These are phyloP conservation scores for Paraplagusia blochii DNA, from an alignment of 2,113 vertebrate genomes.

Conservation along the genomic window DNA sequence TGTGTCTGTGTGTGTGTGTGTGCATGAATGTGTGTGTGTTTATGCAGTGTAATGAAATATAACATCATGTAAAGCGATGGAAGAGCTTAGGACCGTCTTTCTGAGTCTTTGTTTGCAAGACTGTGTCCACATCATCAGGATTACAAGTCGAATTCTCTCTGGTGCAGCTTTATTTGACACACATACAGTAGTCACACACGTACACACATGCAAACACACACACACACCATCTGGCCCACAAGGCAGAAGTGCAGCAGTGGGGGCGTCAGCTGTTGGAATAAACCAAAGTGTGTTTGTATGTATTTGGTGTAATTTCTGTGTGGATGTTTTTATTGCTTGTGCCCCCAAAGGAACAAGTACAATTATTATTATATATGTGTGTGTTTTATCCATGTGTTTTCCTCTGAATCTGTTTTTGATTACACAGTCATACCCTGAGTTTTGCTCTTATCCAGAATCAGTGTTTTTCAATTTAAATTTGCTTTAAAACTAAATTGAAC, in stretches of 20 bases:
- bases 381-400: background rate
- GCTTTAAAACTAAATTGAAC: too few relatives aligned
- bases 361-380: constrained; percentile 2
- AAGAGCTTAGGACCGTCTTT: constrained; percentile 8
- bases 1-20: constrained; percentile 4
- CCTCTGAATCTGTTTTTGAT: background rate
- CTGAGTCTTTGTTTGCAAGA: constrained; percentile 36
- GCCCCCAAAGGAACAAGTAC: constrained; percentile 30
- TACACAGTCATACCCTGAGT: too few relatives aligned
- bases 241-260: constrained; percentile 27
- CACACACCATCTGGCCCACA: constrained; percentile 58
- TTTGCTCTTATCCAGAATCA: too few relatives aligned
- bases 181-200: constrained; percentile 17
- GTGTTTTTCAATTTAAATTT: too few relatives aligned
- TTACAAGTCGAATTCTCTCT: constrained; percentile 41
- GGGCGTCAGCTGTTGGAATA: constrained; percentile 55
- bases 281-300: constrained; percentile 31
- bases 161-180: constrained; percentile 53
- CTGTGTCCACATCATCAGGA: constrained; percentile 39
- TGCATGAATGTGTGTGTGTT: background rate
- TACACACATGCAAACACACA: constrained; percentile 7
- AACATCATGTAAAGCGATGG: constrained; percentile 21
- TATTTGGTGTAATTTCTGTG: constrained; percentile 23
- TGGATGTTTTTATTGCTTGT: constrained; percentile 26
- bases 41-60: constrained; percentile 19